Evolutionary conservation across 2,113 vertebrate genomes (phyloP).

Genomic region (Hydrochoerus hydrochaeris): DNA sequence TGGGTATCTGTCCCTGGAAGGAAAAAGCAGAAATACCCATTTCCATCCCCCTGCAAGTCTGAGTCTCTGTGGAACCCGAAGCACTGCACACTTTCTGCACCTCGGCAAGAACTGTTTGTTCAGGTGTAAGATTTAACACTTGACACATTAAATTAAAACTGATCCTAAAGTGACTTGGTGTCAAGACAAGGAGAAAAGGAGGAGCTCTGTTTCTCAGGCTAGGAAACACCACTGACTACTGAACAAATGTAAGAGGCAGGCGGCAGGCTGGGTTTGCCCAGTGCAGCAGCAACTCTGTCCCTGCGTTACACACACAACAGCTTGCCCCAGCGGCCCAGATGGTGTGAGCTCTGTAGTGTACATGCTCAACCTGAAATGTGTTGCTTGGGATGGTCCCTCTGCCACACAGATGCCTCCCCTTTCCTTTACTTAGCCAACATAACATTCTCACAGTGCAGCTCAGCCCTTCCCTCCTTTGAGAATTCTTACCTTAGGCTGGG

Average conservation of each 20-base stretch:
- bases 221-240: neutral
- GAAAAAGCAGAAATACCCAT: neutral
- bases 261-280: neutral
- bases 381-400: neutral
- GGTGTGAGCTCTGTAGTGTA: too few relatives aligned
- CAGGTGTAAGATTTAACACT: constrained; percentile 14
- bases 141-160: constrained; percentile 34
- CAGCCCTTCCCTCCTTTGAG: neutral
- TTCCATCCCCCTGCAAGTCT: neutral
- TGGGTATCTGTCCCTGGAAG: neutral
- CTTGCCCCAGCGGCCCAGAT: rapidly evolving
- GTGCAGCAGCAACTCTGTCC: neutral
- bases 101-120: neutral
- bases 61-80: neutral
- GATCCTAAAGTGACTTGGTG: constrained; percentile 9
- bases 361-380: neutral
- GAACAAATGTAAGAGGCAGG: neutral
- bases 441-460: neutral
- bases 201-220: neutral
- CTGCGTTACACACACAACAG: too few relatives aligned
- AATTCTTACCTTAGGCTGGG: neutral
- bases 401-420: neutral
- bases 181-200: neutral
- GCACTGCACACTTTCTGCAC: neutral
- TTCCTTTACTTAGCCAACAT: neutral